A percentile compares a stretch with the other conserved stretches of the same genome.
Evolutionary conservation across 2,113 vertebrate species (phyloP).

Genomic region (Ceuthmochares aereus): DNA sequence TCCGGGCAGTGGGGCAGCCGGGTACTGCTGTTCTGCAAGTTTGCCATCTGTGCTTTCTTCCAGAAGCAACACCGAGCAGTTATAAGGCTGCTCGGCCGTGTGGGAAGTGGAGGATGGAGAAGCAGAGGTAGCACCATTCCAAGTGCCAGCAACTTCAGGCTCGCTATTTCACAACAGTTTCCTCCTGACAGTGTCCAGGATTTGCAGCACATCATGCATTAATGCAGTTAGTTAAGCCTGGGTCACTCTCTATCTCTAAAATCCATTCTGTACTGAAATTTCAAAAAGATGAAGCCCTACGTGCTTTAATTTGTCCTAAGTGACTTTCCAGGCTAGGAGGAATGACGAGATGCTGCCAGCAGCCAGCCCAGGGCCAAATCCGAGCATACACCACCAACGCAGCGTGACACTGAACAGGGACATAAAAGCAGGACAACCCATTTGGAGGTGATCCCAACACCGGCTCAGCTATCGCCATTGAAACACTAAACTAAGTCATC

Average conservation of each 20-base stretch:
- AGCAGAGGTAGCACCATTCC: neutral
- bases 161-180: fast-evolving
- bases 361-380: neutral
- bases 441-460: neutral
- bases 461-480: neutral
- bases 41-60: neutral
- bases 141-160: neutral
- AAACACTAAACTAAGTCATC: neutral
- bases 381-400: neutral
- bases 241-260: neutral
- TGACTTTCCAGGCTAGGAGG: neutral
- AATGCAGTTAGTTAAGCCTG: neutral
- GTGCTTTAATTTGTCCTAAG: neutral
- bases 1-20: neutral
- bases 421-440: neutral
- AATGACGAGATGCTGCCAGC: neutral
- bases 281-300: neutral
- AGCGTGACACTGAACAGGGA: neutral
- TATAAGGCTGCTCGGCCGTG: neutral
- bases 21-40: neutral
- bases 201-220: neutral
- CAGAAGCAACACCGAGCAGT: neutral
- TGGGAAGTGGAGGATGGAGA: neutral
- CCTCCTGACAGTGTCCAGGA: neutral
- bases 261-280: neutral